These are phyloP conservation scores for Conomelus anceps DNA, from an alignment of 2,888 invertebrate genomes.

Conservation along the genomic window DNA sequence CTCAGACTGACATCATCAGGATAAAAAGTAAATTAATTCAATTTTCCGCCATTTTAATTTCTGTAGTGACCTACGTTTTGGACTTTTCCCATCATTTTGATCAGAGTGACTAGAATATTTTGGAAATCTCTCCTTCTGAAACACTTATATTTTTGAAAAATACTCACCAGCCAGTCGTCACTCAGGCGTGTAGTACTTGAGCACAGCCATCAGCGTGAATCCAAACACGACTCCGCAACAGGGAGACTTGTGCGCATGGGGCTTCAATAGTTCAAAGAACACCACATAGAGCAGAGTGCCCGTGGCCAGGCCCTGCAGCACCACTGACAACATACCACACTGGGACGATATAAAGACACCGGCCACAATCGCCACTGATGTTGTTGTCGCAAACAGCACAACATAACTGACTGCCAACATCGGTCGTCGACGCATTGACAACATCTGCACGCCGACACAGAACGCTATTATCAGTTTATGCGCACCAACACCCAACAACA, in stretches of 20 bases:
- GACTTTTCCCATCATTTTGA: too few species aligned
- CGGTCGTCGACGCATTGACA: constrained; percentile 46
- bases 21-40: too few species aligned
- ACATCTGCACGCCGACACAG: constrained; percentile 57
- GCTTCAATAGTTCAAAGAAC: constrained; percentile 71
- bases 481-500: constrained; percentile 56
- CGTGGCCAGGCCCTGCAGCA: constrained; percentile 63
- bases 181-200: constrained; percentile 35
- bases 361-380: constrained; percentile 59
- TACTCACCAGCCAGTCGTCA: neutral
- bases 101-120: too few species aligned
- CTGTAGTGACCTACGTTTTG: too few species aligned
- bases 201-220: constrained; percentile 50
- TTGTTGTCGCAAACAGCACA: constrained; percentile 56
- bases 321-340: constrained; percentile 39
- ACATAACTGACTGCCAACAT: constrained; percentile 49
- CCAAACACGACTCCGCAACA: constrained; percentile 50
- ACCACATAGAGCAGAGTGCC: constrained; percentile 74
- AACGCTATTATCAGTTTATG: constrained; percentile 60
- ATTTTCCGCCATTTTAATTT: too few species aligned
- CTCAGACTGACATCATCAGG: too few species aligned
- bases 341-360: constrained; percentile 44
- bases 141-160: too few species aligned
- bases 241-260: constrained; percentile 54
- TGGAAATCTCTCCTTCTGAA: too few species aligned